Evolutionary conservation across 2,797 vertebrate species (phyloP).

Genomic region (Arctocebus calabarensis): DNA sequence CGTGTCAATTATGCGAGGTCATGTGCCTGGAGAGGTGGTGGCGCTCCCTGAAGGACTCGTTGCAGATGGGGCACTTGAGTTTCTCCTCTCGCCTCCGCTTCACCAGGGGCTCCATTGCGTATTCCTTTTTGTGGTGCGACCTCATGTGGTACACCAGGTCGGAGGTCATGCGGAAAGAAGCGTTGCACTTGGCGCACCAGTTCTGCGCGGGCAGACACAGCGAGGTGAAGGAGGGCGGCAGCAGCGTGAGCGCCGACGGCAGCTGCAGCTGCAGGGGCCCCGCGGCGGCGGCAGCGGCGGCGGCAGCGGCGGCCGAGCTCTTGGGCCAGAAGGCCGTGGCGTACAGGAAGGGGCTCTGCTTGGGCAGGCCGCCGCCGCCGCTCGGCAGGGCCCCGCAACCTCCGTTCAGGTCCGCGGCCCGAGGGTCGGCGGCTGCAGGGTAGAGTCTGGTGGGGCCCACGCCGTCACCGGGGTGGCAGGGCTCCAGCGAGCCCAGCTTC

Average conservation of each 20-base stretch:
- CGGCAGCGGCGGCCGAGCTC: constrained; percentile 87
- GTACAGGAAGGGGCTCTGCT: constrained; percentile 96
- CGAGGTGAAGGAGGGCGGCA: constrained; percentile 97
- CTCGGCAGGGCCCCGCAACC: constrained; percentile 86
- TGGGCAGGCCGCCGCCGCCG: constrained; percentile 91
- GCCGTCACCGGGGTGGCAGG: constrained; percentile 90
- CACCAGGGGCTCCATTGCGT: constrained; percentile 95
- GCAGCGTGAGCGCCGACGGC: constrained; percentile 95
- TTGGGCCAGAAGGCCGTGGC: constrained; percentile 98
- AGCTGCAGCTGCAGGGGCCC: constrained; percentile 95
- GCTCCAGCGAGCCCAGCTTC: constrained; percentile 90
- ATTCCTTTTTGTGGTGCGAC: constrained; percentile 99
- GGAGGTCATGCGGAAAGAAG: constrained; percentile 99
- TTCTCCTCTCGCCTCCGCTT: constrained; percentile 97
- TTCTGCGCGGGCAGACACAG: constrained; percentile 98
- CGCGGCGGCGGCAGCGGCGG: constrained; percentile 88
- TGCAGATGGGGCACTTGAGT: constrained; percentile 98
- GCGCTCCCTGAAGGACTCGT: constrained; percentile 97
- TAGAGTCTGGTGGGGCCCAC: constrained; percentile 93
- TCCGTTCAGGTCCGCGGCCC: constrained; percentile 88
- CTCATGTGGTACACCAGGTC: constrained; percentile 99
- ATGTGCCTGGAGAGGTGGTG: constrained; percentile 99
- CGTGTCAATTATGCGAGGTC: constrained; percentile 96
- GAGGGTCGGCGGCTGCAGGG: constrained; percentile 91
- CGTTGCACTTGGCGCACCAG: constrained; percentile 99